Conservation (phyloP, 2,113 vertebrate genomes). For the Xiphias gladius region DNA sequence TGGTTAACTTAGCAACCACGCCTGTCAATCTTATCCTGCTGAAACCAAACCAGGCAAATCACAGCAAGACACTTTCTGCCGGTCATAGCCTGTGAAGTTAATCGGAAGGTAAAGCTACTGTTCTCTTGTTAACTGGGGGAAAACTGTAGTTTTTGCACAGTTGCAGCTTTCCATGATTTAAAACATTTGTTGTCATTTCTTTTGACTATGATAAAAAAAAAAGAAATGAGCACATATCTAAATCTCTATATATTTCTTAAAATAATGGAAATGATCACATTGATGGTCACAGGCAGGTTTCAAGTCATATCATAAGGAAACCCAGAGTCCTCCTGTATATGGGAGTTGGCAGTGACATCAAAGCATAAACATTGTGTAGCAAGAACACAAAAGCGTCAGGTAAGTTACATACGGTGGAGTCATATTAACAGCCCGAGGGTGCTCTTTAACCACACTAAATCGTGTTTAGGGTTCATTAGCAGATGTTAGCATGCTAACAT, state of each 20-base stretch:
- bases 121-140: not conserved
- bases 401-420: too few species aligned
- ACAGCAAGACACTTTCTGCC: not conserved
- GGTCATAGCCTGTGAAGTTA: not conserved
- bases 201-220: not conserved
- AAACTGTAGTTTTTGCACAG: not conserved
- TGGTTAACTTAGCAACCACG: not conserved
- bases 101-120: not conserved
- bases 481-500: too few species aligned
- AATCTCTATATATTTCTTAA: not conserved
- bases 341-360: too few species aligned
- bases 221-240: too few species aligned
- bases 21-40: slow-evolving; percentile 4
- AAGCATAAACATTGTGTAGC: not conserved
- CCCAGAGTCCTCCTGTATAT: too few species aligned
- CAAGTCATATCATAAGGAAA: not conserved
- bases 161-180: not conserved
- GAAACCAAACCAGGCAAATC: slow-evolving; percentile 21
- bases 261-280: too few species aligned
- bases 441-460: too few species aligned
- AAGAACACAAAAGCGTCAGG: too few species aligned
- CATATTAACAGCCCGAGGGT: too few species aligned
- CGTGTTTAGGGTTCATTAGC: too few species aligned
- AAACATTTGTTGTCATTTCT: not conserved
- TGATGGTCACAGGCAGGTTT: not conserved